Percentiles rank a stretch among this genome's conserved stretches.
Conservation (phyloP, 2,888 invertebrate species). For the Doris montereyensis region DNA sequence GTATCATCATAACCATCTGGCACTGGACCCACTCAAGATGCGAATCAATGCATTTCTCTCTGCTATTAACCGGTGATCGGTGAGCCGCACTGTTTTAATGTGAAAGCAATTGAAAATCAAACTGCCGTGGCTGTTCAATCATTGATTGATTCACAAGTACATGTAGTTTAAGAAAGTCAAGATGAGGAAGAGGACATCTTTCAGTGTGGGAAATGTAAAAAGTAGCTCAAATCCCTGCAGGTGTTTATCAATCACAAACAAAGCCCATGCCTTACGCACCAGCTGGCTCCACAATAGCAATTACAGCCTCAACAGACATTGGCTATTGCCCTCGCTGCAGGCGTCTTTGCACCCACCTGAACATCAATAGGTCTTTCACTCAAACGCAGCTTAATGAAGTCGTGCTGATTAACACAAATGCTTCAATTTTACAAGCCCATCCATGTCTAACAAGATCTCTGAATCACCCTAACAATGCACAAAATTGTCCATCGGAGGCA, state of each 20-base stretch:
- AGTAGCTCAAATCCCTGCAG: slow-evolving; percentile 78
- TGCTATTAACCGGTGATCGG: slow-evolving; percentile 46
- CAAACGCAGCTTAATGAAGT: slow-evolving; percentile 16
- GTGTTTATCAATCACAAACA: slow-evolving; percentile 79
- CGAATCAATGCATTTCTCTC: slow-evolving; percentile 38
- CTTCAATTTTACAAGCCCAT: slow-evolving; percentile 39
- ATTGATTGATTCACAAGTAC: slow-evolving; percentile 64
- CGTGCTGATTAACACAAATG: slow-evolving; percentile 34
- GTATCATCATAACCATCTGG: slow-evolving; percentile 24
- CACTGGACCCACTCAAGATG: slow-evolving; percentile 28
- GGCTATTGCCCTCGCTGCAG: too few species aligned
- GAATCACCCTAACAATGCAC: slow-evolving; percentile 32
- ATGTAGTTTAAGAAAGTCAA: slow-evolving; percentile 57
- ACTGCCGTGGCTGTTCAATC: slow-evolving; percentile 71
- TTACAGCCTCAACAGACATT: slow-evolving; percentile 36
- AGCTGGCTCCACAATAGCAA: slow-evolving; percentile 24
- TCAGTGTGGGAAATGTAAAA: slow-evolving; percentile 81
- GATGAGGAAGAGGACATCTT: slow-evolving; percentile 80
- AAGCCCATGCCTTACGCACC: slow-evolving; percentile 52
- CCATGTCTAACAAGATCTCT: slow-evolving; percentile 35
- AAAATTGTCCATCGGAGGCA: slow-evolving; percentile 31
- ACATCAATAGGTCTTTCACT: slow-evolving; percentile 13
- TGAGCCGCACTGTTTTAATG: too few species aligned
- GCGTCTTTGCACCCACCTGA: slow-evolving; percentile 22
- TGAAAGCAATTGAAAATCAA: slow-evolving; percentile 64